Evolutionary conservation across 2,113 vertebrate species (phyloP), one percentile per base, ranked within the genome.

Genomic region (Ornithorhynchus anatinus): DNA sequence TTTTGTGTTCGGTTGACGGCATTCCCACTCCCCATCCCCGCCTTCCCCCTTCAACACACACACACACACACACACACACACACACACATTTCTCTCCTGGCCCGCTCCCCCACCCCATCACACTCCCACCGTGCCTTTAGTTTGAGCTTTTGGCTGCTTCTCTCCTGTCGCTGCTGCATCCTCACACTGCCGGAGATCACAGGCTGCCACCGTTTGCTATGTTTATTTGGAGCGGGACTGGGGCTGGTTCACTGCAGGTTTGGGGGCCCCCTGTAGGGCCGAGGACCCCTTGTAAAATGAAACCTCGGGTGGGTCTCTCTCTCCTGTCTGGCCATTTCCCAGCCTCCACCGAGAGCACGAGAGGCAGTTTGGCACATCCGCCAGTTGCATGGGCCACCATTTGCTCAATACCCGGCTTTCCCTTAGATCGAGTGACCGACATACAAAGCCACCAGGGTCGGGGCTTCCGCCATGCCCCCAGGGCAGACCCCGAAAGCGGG

Each of bases 121-220:
- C 90, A 58, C 70, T 86, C 79, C 77, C n/a, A n/a, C n/a, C n/a
- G n/a, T n/a, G n/a, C n/a, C n/a, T n/a, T n/a, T 37, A 74, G 84
- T 58, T 62, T 61, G 80, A 92, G 86, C 91, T 92, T 92, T 51
- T 87, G 89, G 89, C 91, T 91, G 89, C 84, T 86, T 64, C 78
- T 80, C 62, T 51, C 83, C 14, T 89, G 82, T 86, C 71, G 89
- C 90, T 90, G 20, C 84, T 79, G 89, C 88, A 81, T 77, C 84
- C 84, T 87, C 69, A 67, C 82, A 60, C 79, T 84, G 75, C 87
- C 72, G 81, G 14, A 86, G 76, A 85, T 79, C 40, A 62, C 82
- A 80, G 84, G 77, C 88, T 89, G 89, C 83, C 86, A 51, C 85
- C 60, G 67, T 71, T 75, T 69, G 57, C 68, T 77, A 32, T 87